Percentiles rank a stretch among this genome's conserved stretches.
Evolutionary conservation across 2,113 vertebrate genomes (phyloP).

Genomic region (Melanotaenia duboulayi): DNA sequence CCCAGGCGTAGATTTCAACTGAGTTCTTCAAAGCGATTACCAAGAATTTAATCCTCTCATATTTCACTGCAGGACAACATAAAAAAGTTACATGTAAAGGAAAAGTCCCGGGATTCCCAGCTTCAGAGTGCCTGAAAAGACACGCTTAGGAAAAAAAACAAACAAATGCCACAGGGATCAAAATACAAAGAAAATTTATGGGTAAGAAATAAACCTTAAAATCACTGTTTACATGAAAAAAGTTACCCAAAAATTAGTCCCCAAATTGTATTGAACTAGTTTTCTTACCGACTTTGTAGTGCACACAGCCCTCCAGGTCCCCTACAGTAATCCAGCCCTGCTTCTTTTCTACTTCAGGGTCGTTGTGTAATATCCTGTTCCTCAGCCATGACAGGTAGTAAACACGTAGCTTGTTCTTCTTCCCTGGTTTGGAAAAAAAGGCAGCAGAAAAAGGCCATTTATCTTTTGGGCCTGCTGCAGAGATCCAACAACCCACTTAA

Average conservation of each 20-base stretch:
- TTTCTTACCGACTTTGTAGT: conserved; percentile 97
- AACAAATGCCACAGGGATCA: too few species aligned
- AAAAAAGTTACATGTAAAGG: not conserved
- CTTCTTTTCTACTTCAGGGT: conserved; percentile 98
- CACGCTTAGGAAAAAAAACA: not conserved
- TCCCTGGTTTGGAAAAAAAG: conserved; percentile 79
- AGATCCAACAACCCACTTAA: too few species aligned
- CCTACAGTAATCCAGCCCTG: conserved; percentile 99
- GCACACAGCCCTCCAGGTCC: conserved; percentile 96
- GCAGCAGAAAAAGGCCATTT: not conserved
- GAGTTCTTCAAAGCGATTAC: conserved; percentile 98
- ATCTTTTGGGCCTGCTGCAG: too few species aligned
- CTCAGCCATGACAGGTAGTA: conserved; percentile 99
- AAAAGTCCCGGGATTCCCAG: not conserved
- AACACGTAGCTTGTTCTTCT: conserved; percentile 98
- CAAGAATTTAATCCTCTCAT: conserved; percentile 98
- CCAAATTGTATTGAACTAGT: not conserved
- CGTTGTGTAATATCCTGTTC: conserved; percentile 98
- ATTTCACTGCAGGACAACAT: conserved; percentile 88
- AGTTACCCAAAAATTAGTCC: rapidly evolving
- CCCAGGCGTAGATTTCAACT: conserved; percentile 99
- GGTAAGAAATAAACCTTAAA: not conserved
- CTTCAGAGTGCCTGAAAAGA: too few species aligned
- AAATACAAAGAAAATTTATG: too few species aligned
- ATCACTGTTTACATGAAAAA: not conserved